These are phyloP conservation scores for Rachycentron canadum DNA, from an alignment of 2,797 vertebrate species.

Conservation along the genomic window DNA sequence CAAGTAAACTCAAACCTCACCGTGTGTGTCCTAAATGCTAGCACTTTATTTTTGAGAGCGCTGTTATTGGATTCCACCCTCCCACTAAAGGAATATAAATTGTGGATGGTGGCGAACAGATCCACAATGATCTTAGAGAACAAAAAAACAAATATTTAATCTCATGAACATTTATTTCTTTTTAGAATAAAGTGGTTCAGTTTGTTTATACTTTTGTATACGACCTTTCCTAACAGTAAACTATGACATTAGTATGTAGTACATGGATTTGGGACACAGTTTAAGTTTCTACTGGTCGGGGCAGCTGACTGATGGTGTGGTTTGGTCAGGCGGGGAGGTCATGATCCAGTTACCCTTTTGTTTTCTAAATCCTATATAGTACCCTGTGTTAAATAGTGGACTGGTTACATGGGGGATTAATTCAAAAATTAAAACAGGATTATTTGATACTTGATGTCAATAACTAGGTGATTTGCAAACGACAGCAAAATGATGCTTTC, in stretches of 20 bases:
- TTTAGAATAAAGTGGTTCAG: too few relatives aligned
- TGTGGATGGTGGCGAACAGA: neutral
- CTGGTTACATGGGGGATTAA: fast-evolving
- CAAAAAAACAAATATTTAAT: too few relatives aligned
- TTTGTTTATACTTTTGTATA: too few relatives aligned
- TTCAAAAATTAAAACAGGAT: neutral
- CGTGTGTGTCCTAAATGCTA: too few relatives aligned
- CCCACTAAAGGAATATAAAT: too few relatives aligned
- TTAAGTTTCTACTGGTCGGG: too few relatives aligned
- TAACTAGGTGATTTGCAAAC: neutral
- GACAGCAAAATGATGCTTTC: conserved; percentile 28
- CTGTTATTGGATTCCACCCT: too few relatives aligned
- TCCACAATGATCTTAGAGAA: too few relatives aligned
- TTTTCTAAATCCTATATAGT: neutral
- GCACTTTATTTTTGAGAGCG: too few relatives aligned
- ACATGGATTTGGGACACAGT: neutral
- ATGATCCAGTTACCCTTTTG: neutral
- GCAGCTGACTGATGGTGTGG: conserved; percentile 43
- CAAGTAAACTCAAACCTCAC: too few relatives aligned
- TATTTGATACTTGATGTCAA: conserved; percentile 7
- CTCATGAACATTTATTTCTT: too few relatives aligned
- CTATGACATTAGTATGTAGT: neutral
- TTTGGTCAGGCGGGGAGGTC: conserved; percentile 11
- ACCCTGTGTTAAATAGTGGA: conserved; percentile 9
- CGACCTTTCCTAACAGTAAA: too few relatives aligned